Base-by-base conservation (phyloP, 2,888 invertebrate genomes). In the Phaonia tiefii region DNA sequence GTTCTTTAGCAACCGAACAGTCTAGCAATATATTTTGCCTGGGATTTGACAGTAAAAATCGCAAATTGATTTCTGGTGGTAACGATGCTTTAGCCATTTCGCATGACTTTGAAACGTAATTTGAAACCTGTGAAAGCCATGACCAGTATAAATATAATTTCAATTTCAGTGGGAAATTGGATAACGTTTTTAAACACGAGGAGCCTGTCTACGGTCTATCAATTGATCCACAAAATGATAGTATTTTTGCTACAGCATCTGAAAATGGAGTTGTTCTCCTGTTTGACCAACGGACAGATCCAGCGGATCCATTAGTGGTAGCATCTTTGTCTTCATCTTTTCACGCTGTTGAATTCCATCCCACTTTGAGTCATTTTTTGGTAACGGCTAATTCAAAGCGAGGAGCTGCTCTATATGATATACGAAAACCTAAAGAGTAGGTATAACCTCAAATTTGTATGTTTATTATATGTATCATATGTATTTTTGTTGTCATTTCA, bases 311-410 rank as follows among this genome's bases (percentile, higher is more conserved):
- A 0, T 60, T 88, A 54, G 85, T 87, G 8, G 85, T 90, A 1
- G 92, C 94, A 84, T 93, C 93, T 84, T 90, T 95, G 86, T 93
- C 93, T 85, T 93, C 94, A 70, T 94, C 97, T n/a, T 98, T 97
- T 92, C 98, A 98, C 91, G 96, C 97, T n/a, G 98, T 98, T 44
- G 96, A 96, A 94, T 98, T 96, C 90, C 97, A 98, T 91, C 98
- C 98, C 0, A 92, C 93, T 25, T 97, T 97, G 87, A 93, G 95
- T 0, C 92, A 95, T 85, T 93, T 95, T 85, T 89, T 98, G 78
- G 96, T 96, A 13, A 97, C 97, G 5, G 98, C 98, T 0, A 98
- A 98, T 91, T 95, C 97, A 1, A 95, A 95, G 85, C 96, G 97
- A 86, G 98, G 98, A 0, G 95, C 97, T 54, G 95, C 95, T 4